Conservation (phyloP, 2,113 vertebrate genomes). For the Prunella himalayana region DNA sequence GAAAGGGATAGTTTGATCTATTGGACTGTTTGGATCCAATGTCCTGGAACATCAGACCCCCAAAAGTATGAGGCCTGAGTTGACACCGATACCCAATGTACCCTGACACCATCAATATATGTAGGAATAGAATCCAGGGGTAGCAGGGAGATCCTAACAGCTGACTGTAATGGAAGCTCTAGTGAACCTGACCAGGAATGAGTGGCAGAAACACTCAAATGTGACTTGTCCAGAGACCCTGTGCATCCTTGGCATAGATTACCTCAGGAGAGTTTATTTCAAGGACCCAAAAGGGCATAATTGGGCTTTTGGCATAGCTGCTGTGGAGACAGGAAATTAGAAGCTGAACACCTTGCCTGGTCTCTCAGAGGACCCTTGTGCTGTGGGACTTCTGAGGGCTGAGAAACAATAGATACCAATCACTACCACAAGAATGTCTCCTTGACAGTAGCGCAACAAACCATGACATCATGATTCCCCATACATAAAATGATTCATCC, state of each 20-base stretch:
- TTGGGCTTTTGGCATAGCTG: not conserved
- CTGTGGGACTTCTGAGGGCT: not conserved
- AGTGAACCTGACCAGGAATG: not conserved
- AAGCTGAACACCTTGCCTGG: not conserved
- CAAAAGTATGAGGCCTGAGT: not conserved
- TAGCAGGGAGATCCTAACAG: not conserved
- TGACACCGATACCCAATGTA: not conserved
- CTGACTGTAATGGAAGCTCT: not conserved
- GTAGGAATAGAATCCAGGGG: not conserved
- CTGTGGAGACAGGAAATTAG: not conserved
- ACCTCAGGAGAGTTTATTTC: not conserved
- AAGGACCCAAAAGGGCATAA: not conserved
- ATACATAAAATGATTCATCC: not conserved
- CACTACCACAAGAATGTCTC: not conserved
- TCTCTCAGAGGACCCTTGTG: not conserved
- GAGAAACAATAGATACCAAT: not conserved
- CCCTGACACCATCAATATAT: not conserved
- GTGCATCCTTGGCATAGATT: not conserved
- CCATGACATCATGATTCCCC: not conserved
- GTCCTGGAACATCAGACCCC: not conserved
- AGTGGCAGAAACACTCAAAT: not conserved
- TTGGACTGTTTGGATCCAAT: not conserved
- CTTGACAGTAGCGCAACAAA: not conserved
- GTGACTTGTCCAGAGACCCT: not conserved
- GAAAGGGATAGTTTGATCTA: not conserved